Evolutionary conservation across 2,888 invertebrate genomes (phyloP).

Genomic region (Troides helena): DNA sequence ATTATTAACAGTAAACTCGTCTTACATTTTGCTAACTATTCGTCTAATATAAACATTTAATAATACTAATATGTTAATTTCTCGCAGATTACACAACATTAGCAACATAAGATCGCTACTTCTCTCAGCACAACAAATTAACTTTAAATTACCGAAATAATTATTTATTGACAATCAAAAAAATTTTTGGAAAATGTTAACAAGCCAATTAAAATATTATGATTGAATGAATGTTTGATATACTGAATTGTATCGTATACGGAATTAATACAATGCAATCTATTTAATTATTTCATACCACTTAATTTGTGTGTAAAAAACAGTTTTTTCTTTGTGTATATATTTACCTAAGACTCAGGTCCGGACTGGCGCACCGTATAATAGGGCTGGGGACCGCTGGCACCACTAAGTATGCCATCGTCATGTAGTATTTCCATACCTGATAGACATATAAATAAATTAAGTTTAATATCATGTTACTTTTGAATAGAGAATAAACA

Average conservation of each 20-base stretch:
- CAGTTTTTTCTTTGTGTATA: constrained; percentile 4
- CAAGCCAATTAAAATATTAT: constrained; percentile 20
- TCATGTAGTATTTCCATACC: constrained; percentile 98
- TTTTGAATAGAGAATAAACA: neutral
- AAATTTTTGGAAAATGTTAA: constrained; percentile 16
- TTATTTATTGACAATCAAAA: constrained; percentile 27
- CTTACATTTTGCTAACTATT: constrained; percentile 1
- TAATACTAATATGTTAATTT: constrained; percentile 18
- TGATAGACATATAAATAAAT: constrained; percentile 32
- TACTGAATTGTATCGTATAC: constrained; percentile 6
- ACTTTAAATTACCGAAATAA: constrained; percentile 20
- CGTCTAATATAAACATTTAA: constrained; percentile 12
- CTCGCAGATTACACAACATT: constrained; percentile 20
- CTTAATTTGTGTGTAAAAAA: constrained; percentile 11
- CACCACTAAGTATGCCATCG: constrained; percentile 97
- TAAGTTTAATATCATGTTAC: neutral
- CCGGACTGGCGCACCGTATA: constrained; percentile 95
- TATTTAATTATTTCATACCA: constrained; percentile 9
- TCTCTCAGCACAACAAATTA: constrained; percentile 27
- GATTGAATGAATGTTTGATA: constrained; percentile 9
- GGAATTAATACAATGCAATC: neutral
- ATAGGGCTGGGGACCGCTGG: constrained; percentile 94
- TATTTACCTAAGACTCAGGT: constrained; percentile 91
- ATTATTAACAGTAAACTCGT: neutral
- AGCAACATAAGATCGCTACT: constrained; percentile 29